phyloP scores from a whole-genome alignment of 1,140 invertebrate species.

The Macrobrachium rosenbergii region DNA sequence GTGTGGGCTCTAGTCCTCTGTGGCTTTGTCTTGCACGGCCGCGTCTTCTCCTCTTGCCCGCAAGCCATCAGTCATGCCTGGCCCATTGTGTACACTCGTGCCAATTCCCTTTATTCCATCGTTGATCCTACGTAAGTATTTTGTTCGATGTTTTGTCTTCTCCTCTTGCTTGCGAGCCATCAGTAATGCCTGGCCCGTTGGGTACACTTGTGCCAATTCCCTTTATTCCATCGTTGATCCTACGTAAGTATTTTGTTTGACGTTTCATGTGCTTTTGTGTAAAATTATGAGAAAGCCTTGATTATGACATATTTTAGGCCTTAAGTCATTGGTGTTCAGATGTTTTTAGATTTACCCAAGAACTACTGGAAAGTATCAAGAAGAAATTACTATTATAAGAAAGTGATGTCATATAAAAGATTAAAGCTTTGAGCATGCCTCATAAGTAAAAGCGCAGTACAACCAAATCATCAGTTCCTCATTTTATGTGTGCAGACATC shows the following conservation, averaged over 20 bases:
- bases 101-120: slow-evolving; percentile 90
- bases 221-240: slow-evolving; percentile 95
- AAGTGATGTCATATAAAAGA: too few species aligned
- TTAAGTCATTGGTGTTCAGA: too few species aligned
- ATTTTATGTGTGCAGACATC: not conserved
- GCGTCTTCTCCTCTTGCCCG: slow-evolving; percentile 85
- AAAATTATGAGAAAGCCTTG: too few species aligned
- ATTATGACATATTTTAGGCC: too few species aligned
- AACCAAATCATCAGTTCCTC: too few species aligned
- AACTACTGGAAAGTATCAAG: too few species aligned
- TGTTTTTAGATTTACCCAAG: too few species aligned
- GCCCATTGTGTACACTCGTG: slow-evolving; percentile 93
- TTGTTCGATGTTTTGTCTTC: slow-evolving; percentile 69
- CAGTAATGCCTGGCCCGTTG: slow-evolving; percentile 94
- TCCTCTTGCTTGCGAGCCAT: slow-evolving; percentile 87
- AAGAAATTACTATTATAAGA: too few species aligned
- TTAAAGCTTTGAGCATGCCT: too few species aligned
- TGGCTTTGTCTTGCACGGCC: slow-evolving; percentile 83
- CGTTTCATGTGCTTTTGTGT: slow-evolving; percentile 72
- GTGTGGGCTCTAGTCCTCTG: slow-evolving; percentile 92
- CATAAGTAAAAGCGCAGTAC: too few species aligned
- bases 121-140: slow-evolving; percentile 87
- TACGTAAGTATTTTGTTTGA: slow-evolving; percentile 73
- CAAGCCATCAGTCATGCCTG: slow-evolving; percentile 90
- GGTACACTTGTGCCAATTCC: slow-evolving; percentile 90